These are phyloP conservation scores for Phenganax stokvisi DNA, from an alignment of 92 coral and sea anemone species.

Conservation along the genomic window DNA sequence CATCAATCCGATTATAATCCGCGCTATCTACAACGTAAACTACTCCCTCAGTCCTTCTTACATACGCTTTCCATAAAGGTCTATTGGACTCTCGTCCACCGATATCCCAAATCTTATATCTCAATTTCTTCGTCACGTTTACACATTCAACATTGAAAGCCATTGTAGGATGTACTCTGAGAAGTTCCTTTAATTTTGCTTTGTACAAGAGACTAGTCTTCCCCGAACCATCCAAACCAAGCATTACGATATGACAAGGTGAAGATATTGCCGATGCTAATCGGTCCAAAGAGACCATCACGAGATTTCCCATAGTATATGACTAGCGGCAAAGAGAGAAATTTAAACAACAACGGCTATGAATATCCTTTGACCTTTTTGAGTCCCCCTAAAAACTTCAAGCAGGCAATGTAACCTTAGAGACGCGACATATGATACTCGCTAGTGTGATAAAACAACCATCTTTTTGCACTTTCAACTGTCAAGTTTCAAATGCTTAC, in stretches of 20 bases:
- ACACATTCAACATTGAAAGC: constrained; percentile 93
- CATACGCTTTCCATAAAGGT: constrained; percentile 95
- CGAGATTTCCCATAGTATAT: constrained; percentile 33
- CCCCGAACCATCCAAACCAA: constrained; percentile 92
- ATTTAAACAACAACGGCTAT: background rate
- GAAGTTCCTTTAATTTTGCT: constrained; percentile 70
- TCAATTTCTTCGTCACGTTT: constrained; percentile 72
- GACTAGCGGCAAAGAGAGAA: background rate
- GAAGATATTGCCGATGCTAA: constrained; percentile 31
- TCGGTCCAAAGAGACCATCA: constrained; percentile 28
- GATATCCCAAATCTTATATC: constrained; percentile 91
- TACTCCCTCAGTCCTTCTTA: constrained; percentile 75
- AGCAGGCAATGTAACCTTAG: constrained; percentile 12
- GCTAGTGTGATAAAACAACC: background rate
- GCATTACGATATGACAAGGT: constrained; percentile 87
- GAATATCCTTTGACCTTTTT: constrained; percentile 1
- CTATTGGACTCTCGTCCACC: constrained; percentile 94
- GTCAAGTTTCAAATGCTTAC: background rate
- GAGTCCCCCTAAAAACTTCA: background rate
- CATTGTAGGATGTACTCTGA: constrained; percentile 66
- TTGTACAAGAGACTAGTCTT: constrained; percentile 93
- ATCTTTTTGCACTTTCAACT: background rate
- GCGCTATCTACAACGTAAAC: constrained; percentile 94
- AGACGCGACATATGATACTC: background rate
- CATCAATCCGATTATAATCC: constrained; percentile 76